These are phyloP conservation scores for Cheiracanthium punctorium DNA, from an alignment of 2,888 invertebrate genomes.

Conservation along the genomic window DNA sequence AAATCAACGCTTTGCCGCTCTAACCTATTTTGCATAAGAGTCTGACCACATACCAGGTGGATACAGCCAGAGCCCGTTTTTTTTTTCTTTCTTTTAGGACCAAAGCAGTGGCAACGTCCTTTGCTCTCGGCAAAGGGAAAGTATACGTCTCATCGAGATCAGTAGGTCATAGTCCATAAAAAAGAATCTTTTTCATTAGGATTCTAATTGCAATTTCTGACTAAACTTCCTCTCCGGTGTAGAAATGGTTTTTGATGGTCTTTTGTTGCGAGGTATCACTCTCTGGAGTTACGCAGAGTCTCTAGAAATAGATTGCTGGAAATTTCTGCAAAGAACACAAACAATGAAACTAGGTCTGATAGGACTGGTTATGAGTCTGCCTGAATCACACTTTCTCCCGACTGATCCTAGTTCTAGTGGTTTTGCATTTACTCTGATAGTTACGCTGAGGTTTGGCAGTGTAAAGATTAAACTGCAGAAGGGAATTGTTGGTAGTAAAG, in stretches of 20 bases:
- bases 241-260: background rate
- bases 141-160: constrained; percentile 31
- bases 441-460: too few species aligned
- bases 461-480: too few species aligned
- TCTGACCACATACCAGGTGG: background rate
- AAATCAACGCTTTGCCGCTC: background rate
- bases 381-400: too few species aligned
- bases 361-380: too few species aligned
- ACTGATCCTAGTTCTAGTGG: too few species aligned
- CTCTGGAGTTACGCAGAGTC: too few species aligned
- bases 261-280: background rate
- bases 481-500: too few species aligned
- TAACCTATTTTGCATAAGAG: constrained; percentile 20
- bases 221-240: constrained; percentile 43
- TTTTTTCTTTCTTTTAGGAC: too few species aligned
- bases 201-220: constrained; percentile 48
- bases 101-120: constrained; percentile 44
- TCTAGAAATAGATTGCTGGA: background rate
- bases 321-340: background rate
- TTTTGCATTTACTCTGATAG: too few species aligned
- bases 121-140: constrained; percentile 49
- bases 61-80: too few species aligned
- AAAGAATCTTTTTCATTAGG: constrained; percentile 51
- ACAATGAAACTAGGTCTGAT: background rate
- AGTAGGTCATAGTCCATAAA: constrained; percentile 61